Base-by-base conservation (phyloP, 2,797 vertebrate species). In the Acipenser transmontanus region DNA sequence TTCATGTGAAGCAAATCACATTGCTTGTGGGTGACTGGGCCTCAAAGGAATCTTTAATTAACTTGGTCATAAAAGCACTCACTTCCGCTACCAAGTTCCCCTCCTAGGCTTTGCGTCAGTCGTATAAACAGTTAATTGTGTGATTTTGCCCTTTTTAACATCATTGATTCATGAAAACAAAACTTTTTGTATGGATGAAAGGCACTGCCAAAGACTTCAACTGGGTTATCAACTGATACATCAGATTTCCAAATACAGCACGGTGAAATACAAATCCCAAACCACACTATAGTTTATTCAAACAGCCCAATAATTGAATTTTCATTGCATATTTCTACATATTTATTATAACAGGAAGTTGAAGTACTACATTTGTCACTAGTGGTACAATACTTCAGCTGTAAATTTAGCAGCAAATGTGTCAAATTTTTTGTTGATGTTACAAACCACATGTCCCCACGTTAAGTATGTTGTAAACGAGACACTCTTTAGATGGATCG, bases 1-100 rank as follows among this genome's bases (percentile, higher is more conserved):
- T 81, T 81, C 73, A 71, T 74, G 72, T 86, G 72, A 82, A 2
- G 73, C 74, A 75, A 71, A 72, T 77, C 77, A 74, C 72, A 73
- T 49, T 9, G 34, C 51, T 14, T 59, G n/a, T 4, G 54, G 64
- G 54, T 66, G 64, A 59, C n/a, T 66, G 64, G 54, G n/a, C 47
- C 7, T 54, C 51, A 48, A 65, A 50, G 8, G 64, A 56, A 48
- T 12, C 64, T 47, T 57, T 65, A 54, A 65, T 65, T 56, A 57
- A 65, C 64, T 65, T 52, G 47, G 12, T 7, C 51, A 65, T 14
- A 65, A 56, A 47, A 47, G 64, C 52, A 9, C 7, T 9, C 12
- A 7, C 17, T 4, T 49, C 64, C 64, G 34, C n/a, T 34, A 56
- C 10, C 52, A 11, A 17, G 54, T 34, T 12, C 9, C 64, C 9